Base-by-base conservation (phyloP, 2,113 vertebrate genomes). In the Nettapus auritus region DNA sequence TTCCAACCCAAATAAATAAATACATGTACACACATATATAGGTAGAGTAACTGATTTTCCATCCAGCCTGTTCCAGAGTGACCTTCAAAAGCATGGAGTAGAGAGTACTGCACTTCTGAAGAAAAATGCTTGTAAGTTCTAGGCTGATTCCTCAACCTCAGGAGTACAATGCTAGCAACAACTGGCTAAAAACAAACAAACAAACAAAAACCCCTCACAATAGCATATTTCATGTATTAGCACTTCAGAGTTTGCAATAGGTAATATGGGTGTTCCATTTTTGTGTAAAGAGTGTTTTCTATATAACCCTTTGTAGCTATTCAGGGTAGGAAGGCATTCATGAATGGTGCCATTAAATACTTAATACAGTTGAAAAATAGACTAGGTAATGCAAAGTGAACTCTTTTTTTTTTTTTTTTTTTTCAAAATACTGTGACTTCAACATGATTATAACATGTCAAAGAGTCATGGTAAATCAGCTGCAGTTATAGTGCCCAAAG, bases 361-460 rank as follows among this genome's bases (percentile, higher is more conserved):
- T 71, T 92, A 46, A 25, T 50, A 50, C 10, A 50, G 48, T 23
- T 50, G 17, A 76, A 93, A 91, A 93, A 89, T 78, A 91, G 60
- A 15, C 40, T 42, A 86, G 79, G 62, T 74, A 74, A 56, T 59
- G 76, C 79, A 95, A 95, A 52, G 48, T 90, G 68, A 67, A 73
- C 59, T 28, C 28, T 88, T 83, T 88, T 52, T 93, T 92, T 75
- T 81, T 50, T 28, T 25, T 88, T 83, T 88, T 52, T 93, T 92
- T 75, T 81, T 50, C 82, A 86, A 88, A 93, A 71, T 1, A 4
- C 40, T 74, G n/a, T 28, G 60, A 81, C 73, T 62, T 89, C 57
- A 29, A 76, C 4, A 42, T 64, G 62, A 71, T 57, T 57, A n/a
- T 76, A 90, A 86, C 44, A 50, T 3, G 4, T 89, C 75, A 70